Evolutionary conservation across 2,797 vertebrate genomes (phyloP).

Genomic region (Melanotaenia nigrans): DNA sequence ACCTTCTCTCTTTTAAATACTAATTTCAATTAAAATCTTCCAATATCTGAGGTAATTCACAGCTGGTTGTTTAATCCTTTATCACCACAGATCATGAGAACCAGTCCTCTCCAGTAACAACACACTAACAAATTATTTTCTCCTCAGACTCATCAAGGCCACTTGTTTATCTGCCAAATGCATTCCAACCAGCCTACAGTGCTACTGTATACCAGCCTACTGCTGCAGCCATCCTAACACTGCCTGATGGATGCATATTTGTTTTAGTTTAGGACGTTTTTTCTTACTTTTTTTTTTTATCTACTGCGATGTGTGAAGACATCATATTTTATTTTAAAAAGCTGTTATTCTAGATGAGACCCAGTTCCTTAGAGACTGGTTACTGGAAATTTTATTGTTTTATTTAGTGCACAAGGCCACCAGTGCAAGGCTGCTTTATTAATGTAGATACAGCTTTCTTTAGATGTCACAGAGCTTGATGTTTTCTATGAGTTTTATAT

Average conservation of each 20-base stretch:
- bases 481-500: constrained; percentile 47
- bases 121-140: constrained; percentile 36
- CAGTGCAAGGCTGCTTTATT: constrained; percentile 66
- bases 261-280: background rate
- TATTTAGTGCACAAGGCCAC: constrained; percentile 61
- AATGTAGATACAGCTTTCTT: constrained; percentile 61
- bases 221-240: constrained; percentile 34
- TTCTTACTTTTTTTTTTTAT: constrained; percentile 30
- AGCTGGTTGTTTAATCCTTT: constrained; percentile 19
- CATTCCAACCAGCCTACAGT: constrained; percentile 59
- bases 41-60: background rate
- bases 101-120: constrained; percentile 20
- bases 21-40: constrained; percentile 18
- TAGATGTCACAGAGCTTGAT: constrained; percentile 57
- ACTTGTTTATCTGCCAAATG: constrained; percentile 53
- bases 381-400: constrained; percentile 70
- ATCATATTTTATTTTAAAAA: constrained; percentile 70
- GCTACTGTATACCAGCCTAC: constrained; percentile 38
- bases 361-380: constrained; percentile 46
- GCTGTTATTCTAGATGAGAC: constrained; percentile 65
- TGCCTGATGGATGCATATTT: constrained; percentile 25
- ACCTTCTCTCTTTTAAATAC: background rate
- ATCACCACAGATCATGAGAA: constrained; percentile 9
- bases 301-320: constrained; percentile 44
- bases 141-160: constrained; percentile 59